phyloP scores from a whole-genome alignment of 2,113 vertebrate genomes.

The Cryptotis parvus region DNA sequence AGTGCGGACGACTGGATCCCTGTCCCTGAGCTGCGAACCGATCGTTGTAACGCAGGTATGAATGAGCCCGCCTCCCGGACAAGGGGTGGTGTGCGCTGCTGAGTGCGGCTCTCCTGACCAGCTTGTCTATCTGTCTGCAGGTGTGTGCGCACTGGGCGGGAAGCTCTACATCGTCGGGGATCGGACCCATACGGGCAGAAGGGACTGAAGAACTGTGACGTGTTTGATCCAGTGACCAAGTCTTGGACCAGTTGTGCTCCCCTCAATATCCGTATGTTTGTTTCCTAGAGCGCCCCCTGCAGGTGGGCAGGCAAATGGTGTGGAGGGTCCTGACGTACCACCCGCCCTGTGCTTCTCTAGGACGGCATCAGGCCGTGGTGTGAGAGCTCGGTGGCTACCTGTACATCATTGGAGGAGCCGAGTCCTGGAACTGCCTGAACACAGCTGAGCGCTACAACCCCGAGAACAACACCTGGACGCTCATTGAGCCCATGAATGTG shows the following conservation, averaged over 20 bases:
- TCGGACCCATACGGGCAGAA: slow-evolving; percentile 99
- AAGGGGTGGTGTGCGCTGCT: too few species aligned
- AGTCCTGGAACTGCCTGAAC: slow-evolving; percentile 98
- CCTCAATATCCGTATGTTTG: slow-evolving; percentile 96
- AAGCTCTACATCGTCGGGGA: slow-evolving; percentile 96
- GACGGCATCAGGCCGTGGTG: slow-evolving; percentile 98
- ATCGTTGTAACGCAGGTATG: slow-evolving; percentile 98
- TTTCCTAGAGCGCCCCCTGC: too few species aligned
- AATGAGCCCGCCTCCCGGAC: not conserved
- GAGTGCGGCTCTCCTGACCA: too few species aligned
- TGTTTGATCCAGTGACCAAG: slow-evolving; percentile 96
- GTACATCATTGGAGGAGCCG: slow-evolving; percentile 96
- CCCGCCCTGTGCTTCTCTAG: slow-evolving; percentile 80
- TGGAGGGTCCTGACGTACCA: too few species aligned
- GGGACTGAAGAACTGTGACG: slow-evolving; percentile 98
- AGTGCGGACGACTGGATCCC: slow-evolving; percentile 94
- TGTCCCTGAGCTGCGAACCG: slow-evolving; percentile 96
- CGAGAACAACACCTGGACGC: slow-evolving; percentile 97
- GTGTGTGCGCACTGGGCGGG: slow-evolving; percentile 95
- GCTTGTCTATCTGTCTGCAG: slow-evolving; percentile 79
- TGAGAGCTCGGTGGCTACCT: slow-evolving; percentile 95
- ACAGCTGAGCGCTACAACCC: slow-evolving; percentile 97
- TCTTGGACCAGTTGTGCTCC: slow-evolving; percentile 95
- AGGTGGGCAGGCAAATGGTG: too few species aligned
- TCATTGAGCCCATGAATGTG: slow-evolving; percentile 96